Evolutionary conservation across 2,113 vertebrate species (phyloP).

Genomic region (Thunnus maccoyii): DNA sequence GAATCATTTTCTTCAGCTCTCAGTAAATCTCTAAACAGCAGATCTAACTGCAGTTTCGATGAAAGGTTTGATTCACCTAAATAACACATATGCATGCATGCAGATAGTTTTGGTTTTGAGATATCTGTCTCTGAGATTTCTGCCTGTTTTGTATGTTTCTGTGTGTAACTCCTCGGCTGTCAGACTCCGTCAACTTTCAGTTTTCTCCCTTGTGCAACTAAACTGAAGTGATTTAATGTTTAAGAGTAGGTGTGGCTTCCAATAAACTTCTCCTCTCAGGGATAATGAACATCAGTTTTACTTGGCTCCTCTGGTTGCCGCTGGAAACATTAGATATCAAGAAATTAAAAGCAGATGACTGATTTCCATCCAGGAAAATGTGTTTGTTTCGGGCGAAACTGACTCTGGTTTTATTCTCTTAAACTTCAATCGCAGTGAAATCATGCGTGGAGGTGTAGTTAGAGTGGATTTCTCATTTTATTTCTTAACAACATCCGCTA

Average conservation of each 20-base stretch:
- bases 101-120: too few relatives aligned
- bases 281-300: conserved; percentile 9
- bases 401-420: background rate
- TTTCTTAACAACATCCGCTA: too few relatives aligned
- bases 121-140: too few relatives aligned
- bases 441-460: background rate
- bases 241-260: background rate
- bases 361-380: background rate
- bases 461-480: too few relatives aligned
- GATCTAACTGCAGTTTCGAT: too few relatives aligned
- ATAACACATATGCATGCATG: too few relatives aligned
- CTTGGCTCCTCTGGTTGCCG: conserved; percentile 6
- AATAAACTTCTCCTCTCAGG: conserved; percentile 4
- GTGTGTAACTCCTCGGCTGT: background rate
- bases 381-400: conserved; percentile 4
- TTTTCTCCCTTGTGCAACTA: background rate
- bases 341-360: conserved; percentile 42
- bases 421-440: conserved; percentile 3
- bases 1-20: too few relatives aligned
- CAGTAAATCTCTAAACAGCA: too few relatives aligned
- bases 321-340: conserved; percentile 33
- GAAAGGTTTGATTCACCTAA: too few relatives aligned
- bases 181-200: background rate
- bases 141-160: too few relatives aligned
- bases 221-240: conserved; percentile 1